phyloP scores from a whole-genome alignment of 2,888 invertebrate species.

The Amphimallon solstitiale region DNA sequence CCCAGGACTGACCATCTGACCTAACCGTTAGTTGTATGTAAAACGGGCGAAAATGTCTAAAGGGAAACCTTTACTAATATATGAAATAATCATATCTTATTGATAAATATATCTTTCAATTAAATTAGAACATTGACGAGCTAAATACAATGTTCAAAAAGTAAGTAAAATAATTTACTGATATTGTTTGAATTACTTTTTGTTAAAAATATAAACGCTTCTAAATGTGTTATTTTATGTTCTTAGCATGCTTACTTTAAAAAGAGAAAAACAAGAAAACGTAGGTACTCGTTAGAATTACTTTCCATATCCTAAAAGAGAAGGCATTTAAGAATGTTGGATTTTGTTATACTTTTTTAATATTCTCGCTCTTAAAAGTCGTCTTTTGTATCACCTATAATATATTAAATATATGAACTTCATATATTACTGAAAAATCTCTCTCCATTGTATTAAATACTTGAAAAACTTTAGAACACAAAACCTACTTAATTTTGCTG shows the following conservation, averaged over 20 bases:
- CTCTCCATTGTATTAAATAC: not conserved
- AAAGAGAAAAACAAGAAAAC: constrained; percentile 63
- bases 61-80: too few species aligned
- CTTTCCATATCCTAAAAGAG: constrained; percentile 12
- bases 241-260: constrained; percentile 63
- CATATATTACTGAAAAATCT: constrained; percentile 1
- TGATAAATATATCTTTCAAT: too few species aligned
- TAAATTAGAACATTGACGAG: not conserved
- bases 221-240: constrained; percentile 40
- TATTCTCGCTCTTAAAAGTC: constrained; percentile 22
- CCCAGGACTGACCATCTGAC: too few species aligned
- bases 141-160: not conserved
- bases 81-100: too few species aligned
- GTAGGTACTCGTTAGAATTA: constrained; percentile 56
- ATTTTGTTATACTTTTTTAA: not conserved
- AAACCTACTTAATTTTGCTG: too few species aligned
- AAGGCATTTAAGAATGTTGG: constrained; percentile 21
- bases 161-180: constrained; percentile 28
- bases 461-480: too few species aligned
- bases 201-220: constrained; percentile 24
- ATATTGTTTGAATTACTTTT: constrained; percentile 20
- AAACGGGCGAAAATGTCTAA: too few species aligned
- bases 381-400: constrained; percentile 19
- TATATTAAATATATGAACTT: constrained; percentile 10
- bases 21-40: too few species aligned